A percentile compares a stretch with the other conserved stretches of the same genome.
These are phyloP conservation scores for Corythaeola cristata DNA, from an alignment of 2,113 vertebrate species.

Conservation along the genomic window DNA sequence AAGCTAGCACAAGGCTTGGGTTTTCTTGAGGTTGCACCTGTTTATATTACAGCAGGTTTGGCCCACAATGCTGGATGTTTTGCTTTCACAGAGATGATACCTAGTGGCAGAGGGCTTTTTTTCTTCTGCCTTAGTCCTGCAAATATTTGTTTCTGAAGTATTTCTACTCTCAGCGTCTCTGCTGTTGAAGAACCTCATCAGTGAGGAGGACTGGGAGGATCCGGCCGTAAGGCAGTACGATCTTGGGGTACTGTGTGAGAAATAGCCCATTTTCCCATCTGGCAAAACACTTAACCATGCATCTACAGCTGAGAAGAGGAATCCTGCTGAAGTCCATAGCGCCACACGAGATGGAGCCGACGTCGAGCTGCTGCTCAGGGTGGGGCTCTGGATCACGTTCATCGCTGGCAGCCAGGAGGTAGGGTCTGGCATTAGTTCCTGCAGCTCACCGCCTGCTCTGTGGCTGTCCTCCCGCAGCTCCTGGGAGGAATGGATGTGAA, in stretches of 20 bases:
- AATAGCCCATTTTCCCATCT: rapidly evolving
- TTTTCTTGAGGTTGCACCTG: neutral
- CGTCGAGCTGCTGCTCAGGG: slow-evolving; percentile 38
- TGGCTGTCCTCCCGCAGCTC: neutral
- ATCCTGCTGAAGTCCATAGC: neutral
- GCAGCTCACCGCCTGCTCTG: neutral
- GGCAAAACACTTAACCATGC: neutral
- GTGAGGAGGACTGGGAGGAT: neutral
- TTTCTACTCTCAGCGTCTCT: neutral
- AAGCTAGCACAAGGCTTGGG: neutral
- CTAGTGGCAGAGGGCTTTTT: neutral
- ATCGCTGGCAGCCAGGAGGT: neutral
- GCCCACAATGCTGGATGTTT: rapidly evolving
- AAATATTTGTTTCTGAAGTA: neutral
- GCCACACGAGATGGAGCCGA: neutral
- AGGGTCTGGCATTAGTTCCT: slow-evolving; percentile 10
- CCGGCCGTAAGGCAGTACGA: rapidly evolving
- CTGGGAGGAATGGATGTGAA: slow-evolving; percentile 52
- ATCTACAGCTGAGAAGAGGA: neutral
- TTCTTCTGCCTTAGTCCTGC: neutral
- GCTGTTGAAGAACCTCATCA: neutral
- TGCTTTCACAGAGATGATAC: neutral
- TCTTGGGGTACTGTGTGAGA: neutral
- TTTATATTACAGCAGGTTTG: neutral
- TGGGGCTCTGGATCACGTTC: slow-evolving; percentile 37